Evolutionary conservation across 2,888 invertebrate genomes (phyloP), one percentile per base, ranked within the genome.

Genomic region (Yponomeuta cagnagella): DNA sequence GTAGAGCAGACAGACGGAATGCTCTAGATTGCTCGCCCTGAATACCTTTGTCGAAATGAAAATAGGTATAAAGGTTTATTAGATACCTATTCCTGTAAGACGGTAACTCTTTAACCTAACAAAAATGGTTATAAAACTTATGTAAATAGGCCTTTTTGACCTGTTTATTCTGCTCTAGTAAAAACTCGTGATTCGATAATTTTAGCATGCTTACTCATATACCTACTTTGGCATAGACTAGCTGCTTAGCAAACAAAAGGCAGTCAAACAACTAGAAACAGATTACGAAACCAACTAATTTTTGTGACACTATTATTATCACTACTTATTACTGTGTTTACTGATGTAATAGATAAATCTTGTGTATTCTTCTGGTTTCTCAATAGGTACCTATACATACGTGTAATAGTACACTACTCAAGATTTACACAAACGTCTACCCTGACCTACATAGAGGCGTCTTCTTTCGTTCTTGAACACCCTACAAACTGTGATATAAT

Each of bases 391-490:
- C 52, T 58, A 58, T 58, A 12, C 12, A 6, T 52, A 52, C 52
- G 12, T 23, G 23, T 23, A 23, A 23, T 23, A 23, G 23, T 23
- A 23, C 23, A 23, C 52, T 15, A 58, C 6, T 5, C 52, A 58
- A 58, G 52, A 58, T 58, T 58, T 58, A 9, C 15, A 15, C 3
- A 3, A 58, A 58, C 52, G 52, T 12, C 30, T 65, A 65, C 71
- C 69, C 63, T 71, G 71, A 71, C 71, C 71, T 48, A 66, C 69
- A 69, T 71, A 69, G n/a, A 48, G 43, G 69, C 43, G 33, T 4
- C 33, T 4, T 71, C 71, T 66, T 69, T 71, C 23, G 37, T 33
- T 66, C 12, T 70, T 48, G 63, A 10, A 69, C 58, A 58, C 15
- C 52, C 52, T 58, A 58, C 52, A 58, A 58, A 58, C 15, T 58